Evolutionary conservation across 2,797 vertebrate species (phyloP).

Genomic region (Orestias chungarensis): DNA sequence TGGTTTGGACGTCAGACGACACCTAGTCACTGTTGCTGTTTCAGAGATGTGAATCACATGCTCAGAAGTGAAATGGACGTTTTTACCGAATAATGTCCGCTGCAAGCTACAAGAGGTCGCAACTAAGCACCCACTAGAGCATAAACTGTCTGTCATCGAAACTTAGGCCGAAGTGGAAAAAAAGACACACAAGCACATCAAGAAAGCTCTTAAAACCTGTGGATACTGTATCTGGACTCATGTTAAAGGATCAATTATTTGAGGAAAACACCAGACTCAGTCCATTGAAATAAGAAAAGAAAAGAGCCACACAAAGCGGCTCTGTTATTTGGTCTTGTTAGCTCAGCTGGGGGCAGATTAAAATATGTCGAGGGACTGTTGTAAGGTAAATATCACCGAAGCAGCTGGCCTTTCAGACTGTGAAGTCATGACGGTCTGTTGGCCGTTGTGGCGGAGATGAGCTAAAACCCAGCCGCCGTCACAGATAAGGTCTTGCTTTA

Average conservation of each 20-base stretch:
- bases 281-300: too few species aligned
- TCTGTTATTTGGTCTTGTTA: conserved; percentile 11
- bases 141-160: too few species aligned
- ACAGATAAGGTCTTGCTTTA: conserved; percentile 16
- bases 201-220: too few species aligned
- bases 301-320: conserved; percentile 1
- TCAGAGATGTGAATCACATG: background rate
- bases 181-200: too few species aligned
- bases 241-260: too few species aligned
- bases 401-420: conserved; percentile 24
- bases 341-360: conserved; percentile 2
- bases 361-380: conserved; percentile 19
- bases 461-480: conserved; percentile 4
- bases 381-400: conserved; percentile 25
- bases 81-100: background rate
- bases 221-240: too few species aligned
- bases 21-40: too few species aligned
- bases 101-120: background rate
- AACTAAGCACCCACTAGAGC: too few species aligned
- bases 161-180: too few species aligned
- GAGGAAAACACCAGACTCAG: too few species aligned
- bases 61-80: background rate
- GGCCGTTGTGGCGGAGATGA: conserved; percentile 16
- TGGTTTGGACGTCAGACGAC: too few species aligned
- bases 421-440: conserved; percentile 22